phyloP scores from a whole-genome alignment of 2,113 vertebrate species.

The Pogonocichla stellata region DNA sequence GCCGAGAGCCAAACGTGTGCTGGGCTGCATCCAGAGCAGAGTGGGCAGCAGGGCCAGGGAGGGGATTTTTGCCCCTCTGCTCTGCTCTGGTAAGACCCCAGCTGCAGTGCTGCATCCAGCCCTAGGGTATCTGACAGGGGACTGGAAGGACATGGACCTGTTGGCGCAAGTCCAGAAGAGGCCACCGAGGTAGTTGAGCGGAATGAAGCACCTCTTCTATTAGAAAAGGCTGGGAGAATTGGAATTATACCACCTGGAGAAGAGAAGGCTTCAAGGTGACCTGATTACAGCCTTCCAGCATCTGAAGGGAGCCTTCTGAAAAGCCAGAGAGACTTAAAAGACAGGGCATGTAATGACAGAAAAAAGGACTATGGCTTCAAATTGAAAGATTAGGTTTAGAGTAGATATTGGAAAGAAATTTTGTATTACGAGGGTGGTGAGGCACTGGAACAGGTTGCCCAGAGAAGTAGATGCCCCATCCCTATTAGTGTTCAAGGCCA shows the following conservation, averaged over 20 bases:
- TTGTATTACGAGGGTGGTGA: not conserved
- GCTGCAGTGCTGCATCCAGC: not conserved
- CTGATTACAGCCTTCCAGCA: not conserved
- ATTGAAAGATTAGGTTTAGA: not conserved
- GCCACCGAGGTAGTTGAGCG: not conserved
- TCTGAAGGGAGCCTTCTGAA: not conserved
- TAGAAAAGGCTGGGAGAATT: not conserved
- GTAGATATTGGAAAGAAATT: not conserved
- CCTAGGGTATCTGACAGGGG: not conserved
- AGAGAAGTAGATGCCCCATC: not conserved
- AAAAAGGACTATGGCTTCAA: not conserved
- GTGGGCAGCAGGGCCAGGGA: not conserved
- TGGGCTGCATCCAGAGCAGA: not conserved
- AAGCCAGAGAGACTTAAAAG: not conserved
- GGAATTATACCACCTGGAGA: not conserved
- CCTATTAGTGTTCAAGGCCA: not conserved
- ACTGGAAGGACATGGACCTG: not conserved
- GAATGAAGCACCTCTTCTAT: not conserved
- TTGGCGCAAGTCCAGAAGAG: not conserved
- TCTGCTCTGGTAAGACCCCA: not conserved
- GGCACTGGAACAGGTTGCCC: not conserved
- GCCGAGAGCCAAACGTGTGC: accelerated
- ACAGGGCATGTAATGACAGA: not conserved
- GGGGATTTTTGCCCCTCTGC: not conserved
- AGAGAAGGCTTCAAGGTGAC: not conserved